Evolutionary conservation across 2,797 vertebrate genomes (phyloP), one percentile per base, ranked within the genome.

Genomic region (Linurgus olivaceus): DNA sequence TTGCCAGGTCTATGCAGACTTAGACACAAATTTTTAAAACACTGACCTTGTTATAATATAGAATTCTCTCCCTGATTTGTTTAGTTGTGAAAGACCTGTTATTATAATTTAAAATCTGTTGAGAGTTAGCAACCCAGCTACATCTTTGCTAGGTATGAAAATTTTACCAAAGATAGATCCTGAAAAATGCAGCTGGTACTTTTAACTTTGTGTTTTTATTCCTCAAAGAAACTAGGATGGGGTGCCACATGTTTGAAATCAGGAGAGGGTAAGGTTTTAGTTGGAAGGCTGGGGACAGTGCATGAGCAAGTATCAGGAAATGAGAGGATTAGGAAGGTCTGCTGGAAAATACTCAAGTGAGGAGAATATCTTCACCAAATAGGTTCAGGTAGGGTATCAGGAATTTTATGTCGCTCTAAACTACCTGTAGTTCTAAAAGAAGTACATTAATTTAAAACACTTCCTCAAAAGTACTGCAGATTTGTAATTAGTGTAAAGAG

Each of bases 231-330:
- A 66, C 4, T 24, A 63, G 33, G n/a, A 29, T 35, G 28, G 40
- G 54, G 10, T 75, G 38, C 37, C 48, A 44, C 5, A 7, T 38
- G 42, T 26, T 21, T 20, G n/a, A 76, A 81, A 55, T 15, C 19
- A 71, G 51, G 44, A 81, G 24, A 70, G 18, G 13, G 11, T 18
- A 37, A 59, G 10, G 10, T 55, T 95, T 86, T 84, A 62, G 7
- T 55, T 73, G 51, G 63, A 86, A 61, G 17, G 33, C 0, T 3
- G 12, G 9, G 9, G 45, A 35, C 0, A 0, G 51, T 78, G 31
- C 18, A n/a, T 40, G 25, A 82, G 20, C 4, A 4, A 38, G 57
- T 87, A 31, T 23, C 7, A 48, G 21, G 33, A 66, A 70, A 19
- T 57, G 68, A 48, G 40, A 70, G 28, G 62, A 79, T 79, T 31